Evolutionary conservation across 2,797 vertebrate genomes (phyloP).

Genomic region (Buphagus erythrorhynchus): DNA sequence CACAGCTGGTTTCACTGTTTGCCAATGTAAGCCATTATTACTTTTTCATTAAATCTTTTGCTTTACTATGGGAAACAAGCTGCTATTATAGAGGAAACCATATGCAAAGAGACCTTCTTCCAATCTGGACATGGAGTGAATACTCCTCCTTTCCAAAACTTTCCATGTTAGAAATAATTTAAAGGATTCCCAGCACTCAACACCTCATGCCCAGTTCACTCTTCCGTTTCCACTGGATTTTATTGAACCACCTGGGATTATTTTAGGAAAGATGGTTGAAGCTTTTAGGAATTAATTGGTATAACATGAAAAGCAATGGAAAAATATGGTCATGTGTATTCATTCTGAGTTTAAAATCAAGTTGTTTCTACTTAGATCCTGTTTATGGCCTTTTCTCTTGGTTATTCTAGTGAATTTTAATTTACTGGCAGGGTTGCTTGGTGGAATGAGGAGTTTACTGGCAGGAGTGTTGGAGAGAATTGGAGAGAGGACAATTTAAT

Average conservation of each 20-base stretch:
- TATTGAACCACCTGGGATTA: neutral
- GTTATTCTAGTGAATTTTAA: neutral
- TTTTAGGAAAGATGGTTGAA: neutral
- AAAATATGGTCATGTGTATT: neutral
- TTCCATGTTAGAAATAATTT: neutral
- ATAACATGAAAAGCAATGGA: neutral
- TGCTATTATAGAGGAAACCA: neutral
- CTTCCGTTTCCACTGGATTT: neutral
- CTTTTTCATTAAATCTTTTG: slow-evolving; percentile 14
- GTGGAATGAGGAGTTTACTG: neutral
- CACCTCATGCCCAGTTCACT: neutral
- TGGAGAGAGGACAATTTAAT: neutral
- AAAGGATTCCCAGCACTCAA: neutral
- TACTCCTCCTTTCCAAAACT: neutral
- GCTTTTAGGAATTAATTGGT: neutral
- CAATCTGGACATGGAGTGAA: neutral
- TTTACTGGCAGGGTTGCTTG: neutral
- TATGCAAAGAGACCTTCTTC: neutral
- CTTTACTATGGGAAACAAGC: neutral
- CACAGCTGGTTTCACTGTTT: neutral
- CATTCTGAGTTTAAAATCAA: slow-evolving; percentile 5
- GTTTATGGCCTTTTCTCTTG: neutral
- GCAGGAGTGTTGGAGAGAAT: neutral
- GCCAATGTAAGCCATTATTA: neutral
- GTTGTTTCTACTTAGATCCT: neutral